These are phyloP conservation scores for Apantesis nais DNA, from an alignment of 2,888 invertebrate species.

Conservation along the genomic window DNA sequence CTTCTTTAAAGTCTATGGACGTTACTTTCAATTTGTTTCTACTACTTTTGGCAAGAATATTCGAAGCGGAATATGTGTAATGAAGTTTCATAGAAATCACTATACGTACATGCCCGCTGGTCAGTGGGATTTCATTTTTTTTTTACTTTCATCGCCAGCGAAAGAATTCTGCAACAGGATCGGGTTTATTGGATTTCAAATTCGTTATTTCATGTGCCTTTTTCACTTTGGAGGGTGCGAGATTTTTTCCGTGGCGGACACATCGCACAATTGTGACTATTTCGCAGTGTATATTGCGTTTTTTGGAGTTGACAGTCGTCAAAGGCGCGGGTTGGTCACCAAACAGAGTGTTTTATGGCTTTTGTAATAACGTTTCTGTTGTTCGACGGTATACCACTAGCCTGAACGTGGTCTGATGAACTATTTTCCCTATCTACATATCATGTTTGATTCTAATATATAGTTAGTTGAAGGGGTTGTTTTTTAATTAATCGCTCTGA, in stretches of 20 bases:
- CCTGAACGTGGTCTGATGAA: background rate
- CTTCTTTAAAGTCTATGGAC: background rate
- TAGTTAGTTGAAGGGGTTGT: background rate
- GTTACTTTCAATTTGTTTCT: constrained; percentile 1
- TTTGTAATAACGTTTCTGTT: constrained; percentile 60
- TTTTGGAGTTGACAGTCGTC: constrained; percentile 68
- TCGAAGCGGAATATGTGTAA: constrained; percentile 18
- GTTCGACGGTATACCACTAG: constrained; percentile 16
- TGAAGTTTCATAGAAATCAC: constrained; percentile 27
- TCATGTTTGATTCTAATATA: background rate
- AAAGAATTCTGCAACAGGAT: constrained; percentile 53
- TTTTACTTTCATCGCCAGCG: constrained; percentile 38
- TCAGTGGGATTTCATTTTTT: constrained; percentile 27
- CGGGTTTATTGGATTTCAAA: constrained; percentile 76
- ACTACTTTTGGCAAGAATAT: constrained; percentile 10
- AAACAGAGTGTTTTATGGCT: constrained; percentile 65
- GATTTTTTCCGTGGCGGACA: constrained; percentile 67
- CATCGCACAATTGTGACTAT: constrained; percentile 59
- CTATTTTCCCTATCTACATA: background rate
- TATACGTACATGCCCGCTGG: constrained; percentile 19
- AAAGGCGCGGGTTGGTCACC: constrained; percentile 48
- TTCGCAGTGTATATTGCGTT: constrained; percentile 68
- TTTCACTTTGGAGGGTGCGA: constrained; percentile 65
- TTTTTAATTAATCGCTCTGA: background rate
- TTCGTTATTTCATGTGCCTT: constrained; percentile 77